Percentiles rank a stretch among this genome's conserved stretches.
phyloP scores from a whole-genome alignment of 2,888 invertebrate genomes.

The Dryomyza anilis region DNA sequence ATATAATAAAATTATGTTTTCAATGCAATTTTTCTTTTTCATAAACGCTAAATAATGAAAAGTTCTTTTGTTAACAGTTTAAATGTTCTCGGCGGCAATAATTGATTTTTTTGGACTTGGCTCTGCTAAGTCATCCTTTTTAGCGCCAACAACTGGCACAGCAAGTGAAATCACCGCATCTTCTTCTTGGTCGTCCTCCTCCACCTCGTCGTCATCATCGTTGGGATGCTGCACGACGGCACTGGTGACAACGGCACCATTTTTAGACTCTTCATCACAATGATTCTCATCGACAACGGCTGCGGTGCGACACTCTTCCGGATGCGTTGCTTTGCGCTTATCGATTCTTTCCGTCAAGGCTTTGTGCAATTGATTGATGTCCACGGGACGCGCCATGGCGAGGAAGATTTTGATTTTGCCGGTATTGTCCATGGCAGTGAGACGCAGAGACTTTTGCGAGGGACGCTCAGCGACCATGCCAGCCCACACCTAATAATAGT shows the following conservation, averaged over 20 bases:
- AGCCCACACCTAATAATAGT: conserved; percentile 71
- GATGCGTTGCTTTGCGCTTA: conserved; percentile 52
- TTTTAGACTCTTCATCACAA: conserved; percentile 39
- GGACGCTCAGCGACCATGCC: conserved; percentile 91
- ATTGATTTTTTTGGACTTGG: conserved; percentile 56
- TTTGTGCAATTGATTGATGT: conserved; percentile 70
- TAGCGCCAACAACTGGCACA: conserved; percentile 49
- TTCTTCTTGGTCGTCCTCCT: conserved; percentile 35
- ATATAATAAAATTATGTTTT: conserved; percentile 14
- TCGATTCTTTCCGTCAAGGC: conserved; percentile 68
- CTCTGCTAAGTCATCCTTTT: conserved; percentile 43
- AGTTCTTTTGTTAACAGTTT: conserved; percentile 6
- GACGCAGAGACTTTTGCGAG: conserved; percentile 82
- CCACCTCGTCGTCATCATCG: conserved; percentile 35
- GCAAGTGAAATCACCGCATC: conserved; percentile 55
- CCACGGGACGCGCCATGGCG: conserved; percentile 75
- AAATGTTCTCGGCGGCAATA: conserved; percentile 38
- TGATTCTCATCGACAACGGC: too few species aligned
- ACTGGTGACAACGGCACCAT: conserved; percentile 35
- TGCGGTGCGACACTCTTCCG: conserved; percentile 46
- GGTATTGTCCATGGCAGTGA: conserved; percentile 84
- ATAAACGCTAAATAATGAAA: conserved; percentile 12
- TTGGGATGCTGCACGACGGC: conserved; percentile 25
- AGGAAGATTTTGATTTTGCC: conserved; percentile 87
- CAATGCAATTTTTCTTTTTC: conserved; percentile 21